Evolutionary conservation across 2,888 invertebrate genomes (phyloP), one percentile per base, ranked within the genome.

Genomic region (Leptinotarsa tumamoca): DNA sequence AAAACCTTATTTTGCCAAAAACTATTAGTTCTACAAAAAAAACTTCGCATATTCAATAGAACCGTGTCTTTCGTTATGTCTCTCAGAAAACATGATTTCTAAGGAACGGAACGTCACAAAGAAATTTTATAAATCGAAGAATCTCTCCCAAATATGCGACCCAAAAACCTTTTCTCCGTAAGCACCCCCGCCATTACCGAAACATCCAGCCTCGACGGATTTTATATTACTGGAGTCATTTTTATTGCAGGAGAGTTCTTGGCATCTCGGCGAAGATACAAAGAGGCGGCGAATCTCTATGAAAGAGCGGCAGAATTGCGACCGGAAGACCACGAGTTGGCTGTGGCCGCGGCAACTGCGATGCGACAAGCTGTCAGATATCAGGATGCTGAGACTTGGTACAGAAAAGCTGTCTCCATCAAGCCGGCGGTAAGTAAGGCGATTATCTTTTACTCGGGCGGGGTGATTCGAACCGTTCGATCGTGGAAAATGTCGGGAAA

Each of bases 281-380:
- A 92, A 54, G 97, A 98, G 85, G 95, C 98, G 7, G 95, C 96
- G 0, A 92, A 92, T 73, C 93, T 95, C 85, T 93, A 96, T 84
- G 91, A 95, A 71, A 91, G 92, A 74, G 96, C 97, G 0, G 95
- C 96, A 0, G 92, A 94, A 82, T 89, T 96, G 74, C 91, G 94
- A 67, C 94, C 96, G 0, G 90, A 91, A 52, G 96, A 97, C 87
- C 95, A 96, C 87, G 94, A 94, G 78, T 90, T 97, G 67, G 93
- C 95, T 33, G 95, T 97, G 78, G 94, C 95, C 51, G 96, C 97
- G 18, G 98, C 98, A 52, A 95, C 96, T 49, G 95, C 96, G 0
- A 90, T 97, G 82, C 90, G 97, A 68, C 94, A 96, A 85, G 94
- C 95, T 23, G 93, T 94, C 73, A 92, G 95, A 72, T 94, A 95